These are phyloP conservation scores for Liopterus haemorrhoidalis DNA, from an alignment of 2,888 invertebrate species.

Conservation along the genomic window DNA sequence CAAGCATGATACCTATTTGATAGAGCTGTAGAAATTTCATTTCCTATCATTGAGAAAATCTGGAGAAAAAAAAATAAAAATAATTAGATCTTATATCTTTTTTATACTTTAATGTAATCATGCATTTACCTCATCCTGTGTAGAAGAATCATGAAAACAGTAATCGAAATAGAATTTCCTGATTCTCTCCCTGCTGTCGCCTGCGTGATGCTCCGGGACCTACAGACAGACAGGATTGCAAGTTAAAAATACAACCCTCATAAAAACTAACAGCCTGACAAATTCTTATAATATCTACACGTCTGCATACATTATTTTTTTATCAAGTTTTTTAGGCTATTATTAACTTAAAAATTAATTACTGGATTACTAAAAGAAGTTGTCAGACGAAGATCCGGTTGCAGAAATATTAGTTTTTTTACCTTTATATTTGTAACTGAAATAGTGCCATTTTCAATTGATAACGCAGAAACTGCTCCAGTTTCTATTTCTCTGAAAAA, in stretches of 20 bases:
- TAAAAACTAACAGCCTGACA: no score
- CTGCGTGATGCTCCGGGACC: constrained; percentile 60
- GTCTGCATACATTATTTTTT: no score
- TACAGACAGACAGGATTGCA: constrained; percentile 42
- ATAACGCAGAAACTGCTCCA: constrained; percentile 45
- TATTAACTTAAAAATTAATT: no score
- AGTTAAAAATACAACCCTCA: no score
- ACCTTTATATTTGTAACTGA: constrained; percentile 58
- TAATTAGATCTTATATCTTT: constrained; percentile 7
- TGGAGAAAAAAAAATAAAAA: constrained; percentile 35
- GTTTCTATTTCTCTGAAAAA: constrained; percentile 41
- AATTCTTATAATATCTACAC: no score
- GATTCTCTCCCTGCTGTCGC: constrained; percentile 60
- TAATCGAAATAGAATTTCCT: constrained; percentile 60
- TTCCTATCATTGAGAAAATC: constrained; percentile 63
- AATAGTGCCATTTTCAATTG: constrained; percentile 48
- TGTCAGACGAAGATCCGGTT: no score
- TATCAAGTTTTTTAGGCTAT: no score
- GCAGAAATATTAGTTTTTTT: no score
- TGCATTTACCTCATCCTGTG: constrained; percentile 46
- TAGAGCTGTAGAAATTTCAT: constrained; percentile 57
- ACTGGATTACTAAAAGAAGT: no score
- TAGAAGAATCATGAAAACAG: constrained; percentile 55
- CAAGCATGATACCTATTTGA: constrained; percentile 61
- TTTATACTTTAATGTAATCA: neutral